phyloP scores from a whole-genome alignment of 2,797 vertebrate genomes.

The Micromesistius poutassou region DNA sequence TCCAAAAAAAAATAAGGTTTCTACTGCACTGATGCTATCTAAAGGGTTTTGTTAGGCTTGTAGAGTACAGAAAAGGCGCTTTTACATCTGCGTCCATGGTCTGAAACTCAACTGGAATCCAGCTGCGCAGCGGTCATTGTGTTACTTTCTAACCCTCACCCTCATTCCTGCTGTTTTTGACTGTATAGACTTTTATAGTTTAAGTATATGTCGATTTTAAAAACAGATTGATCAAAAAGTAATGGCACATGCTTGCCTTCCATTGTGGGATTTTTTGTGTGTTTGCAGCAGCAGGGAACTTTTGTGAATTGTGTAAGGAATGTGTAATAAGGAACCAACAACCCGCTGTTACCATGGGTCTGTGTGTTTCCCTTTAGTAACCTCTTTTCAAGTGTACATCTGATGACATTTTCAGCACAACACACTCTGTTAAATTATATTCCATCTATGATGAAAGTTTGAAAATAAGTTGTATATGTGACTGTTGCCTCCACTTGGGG shows the following conservation, averaged over 20 bases:
- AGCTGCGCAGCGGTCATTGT: no score
- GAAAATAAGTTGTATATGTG: not conserved
- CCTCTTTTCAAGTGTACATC: not conserved
- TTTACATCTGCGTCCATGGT: no score
- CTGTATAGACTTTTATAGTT: not conserved
- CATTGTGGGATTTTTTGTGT: not conserved
- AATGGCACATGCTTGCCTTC: not conserved
- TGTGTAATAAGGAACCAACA: not conserved
- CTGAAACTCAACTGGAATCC: no score
- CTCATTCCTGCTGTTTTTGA: no score
- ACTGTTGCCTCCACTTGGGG: not conserved
- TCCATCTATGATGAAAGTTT: not conserved
- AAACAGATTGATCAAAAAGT: not conserved
- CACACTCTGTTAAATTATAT: not conserved
- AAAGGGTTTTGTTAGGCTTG: not conserved
- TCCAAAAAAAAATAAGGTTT: not conserved
- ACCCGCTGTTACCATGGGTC: not conserved
- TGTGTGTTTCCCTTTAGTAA: not conserved
- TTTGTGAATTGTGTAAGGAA: not conserved
- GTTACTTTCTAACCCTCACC: no score
- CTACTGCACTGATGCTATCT: not conserved
- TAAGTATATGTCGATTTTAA: not conserved
- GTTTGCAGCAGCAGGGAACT: not conserved
- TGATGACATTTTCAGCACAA: not conserved
- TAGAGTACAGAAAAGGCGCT: not conserved